Conservation (phyloP, 2,888 invertebrate species). For the Callosobruchus maculatus region DNA sequence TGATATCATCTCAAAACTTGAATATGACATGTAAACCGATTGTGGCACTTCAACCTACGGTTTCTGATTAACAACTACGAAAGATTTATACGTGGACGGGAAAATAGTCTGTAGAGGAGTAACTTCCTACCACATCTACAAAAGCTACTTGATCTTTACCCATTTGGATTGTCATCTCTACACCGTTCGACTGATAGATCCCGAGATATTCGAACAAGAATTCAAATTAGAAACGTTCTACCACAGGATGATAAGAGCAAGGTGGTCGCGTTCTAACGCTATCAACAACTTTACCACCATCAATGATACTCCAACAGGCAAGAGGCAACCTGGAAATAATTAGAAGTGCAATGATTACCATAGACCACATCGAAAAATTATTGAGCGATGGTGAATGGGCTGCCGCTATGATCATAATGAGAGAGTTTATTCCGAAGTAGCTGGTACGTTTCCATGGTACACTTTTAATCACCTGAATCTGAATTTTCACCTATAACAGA, state of each 20-base stretch:
- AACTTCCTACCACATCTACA: conserved; percentile 65
- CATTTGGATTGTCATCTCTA: conserved; percentile 57
- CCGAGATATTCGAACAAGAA: neutral
- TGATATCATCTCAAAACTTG: neutral
- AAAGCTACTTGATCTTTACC: conserved; percentile 68
- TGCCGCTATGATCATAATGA: conserved; percentile 73
- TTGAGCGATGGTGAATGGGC: conserved; percentile 63
- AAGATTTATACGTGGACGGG: conserved; percentile 55
- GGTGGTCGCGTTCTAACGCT: conserved; percentile 60
- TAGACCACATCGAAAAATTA: conserved; percentile 66
- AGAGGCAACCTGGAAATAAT: conserved; percentile 92
- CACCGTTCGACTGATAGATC: conserved; percentile 27
- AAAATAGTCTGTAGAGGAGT: conserved; percentile 61
- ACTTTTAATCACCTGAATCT: too few relatives aligned
- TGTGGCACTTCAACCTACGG: neutral
- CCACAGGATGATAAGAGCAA: conserved; percentile 26
- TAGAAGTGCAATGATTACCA: conserved; percentile 76
- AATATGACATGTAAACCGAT: neutral
- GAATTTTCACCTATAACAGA: too few relatives aligned
- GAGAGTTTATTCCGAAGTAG: too few relatives aligned
- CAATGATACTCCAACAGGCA: conserved; percentile 84
- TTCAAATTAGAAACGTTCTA: conserved; percentile 17
- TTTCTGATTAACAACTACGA: neutral
- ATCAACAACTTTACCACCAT: conserved; percentile 41
- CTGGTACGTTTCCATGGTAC: conserved; percentile 82